Base-by-base conservation (phyloP, 2,113 vertebrate genomes). In the Apteryx mantelli region DNA sequence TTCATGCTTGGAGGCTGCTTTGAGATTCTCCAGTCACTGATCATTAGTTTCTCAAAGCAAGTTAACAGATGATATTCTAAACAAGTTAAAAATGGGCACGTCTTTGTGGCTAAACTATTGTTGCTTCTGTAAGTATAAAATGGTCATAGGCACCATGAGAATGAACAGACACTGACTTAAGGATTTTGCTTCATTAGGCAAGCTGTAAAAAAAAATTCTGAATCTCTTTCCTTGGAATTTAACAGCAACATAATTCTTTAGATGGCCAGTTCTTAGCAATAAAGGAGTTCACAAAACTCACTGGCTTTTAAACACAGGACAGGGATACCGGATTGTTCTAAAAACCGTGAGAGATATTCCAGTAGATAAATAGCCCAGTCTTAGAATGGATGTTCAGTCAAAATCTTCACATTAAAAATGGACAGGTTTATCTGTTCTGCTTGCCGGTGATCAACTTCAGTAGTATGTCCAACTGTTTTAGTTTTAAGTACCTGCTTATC, bases 41-140 rank as follows among this genome's bases (percentile, higher is more conserved):
- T 24, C 9, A 66, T 56, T 73, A 64, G 22, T 86, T 95, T 93
- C 63, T 83, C 63, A 81, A 88, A 92, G 92, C 74, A 84, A 91
- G 50, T 46, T 70, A 93, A 71, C 44, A 91, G 60, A 30, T 89
- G 64, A 86, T 46, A 26, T 91, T 89, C 50, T 91, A 53, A 88
- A 77, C 11, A 61, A 88, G 69, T 92, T 92, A 44, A 84, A 71
- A 91, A 46, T 11, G 32, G 28, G 17, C 66, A 34, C 12, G 18
- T 55, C 55, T 89, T 94, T 78, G 14, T n/a, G 88, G 32, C 56
- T 89, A 83, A n/a, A n/a, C 7, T 74, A 50, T 76, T 2, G 4
- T 82, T 61, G 36, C 17, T 91, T 82, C 48, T 87, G 52, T 56
- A 3, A 36, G 14, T 63, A 32, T 38, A 44, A 95, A 89, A 73